Evolutionary conservation across 2,888 invertebrate species (phyloP), one percentile per base, ranked within the genome.

Genomic region (Nemotelus pantherinus): DNA sequence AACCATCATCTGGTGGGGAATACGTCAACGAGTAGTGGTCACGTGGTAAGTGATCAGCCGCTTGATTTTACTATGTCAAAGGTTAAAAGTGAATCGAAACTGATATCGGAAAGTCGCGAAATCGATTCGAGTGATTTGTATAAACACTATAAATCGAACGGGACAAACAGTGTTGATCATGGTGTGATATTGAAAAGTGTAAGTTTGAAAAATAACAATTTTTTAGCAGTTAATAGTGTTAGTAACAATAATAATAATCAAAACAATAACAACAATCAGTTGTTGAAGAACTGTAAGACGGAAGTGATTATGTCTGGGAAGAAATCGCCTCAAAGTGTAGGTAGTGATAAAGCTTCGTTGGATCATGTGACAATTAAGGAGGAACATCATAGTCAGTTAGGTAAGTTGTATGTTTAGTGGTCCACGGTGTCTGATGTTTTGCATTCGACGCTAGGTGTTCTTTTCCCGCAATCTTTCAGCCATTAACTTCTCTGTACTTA

Each of bases 21-120:
- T 55, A 68, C 47, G 45, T 64, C 70, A 45, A 5, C 60, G 2
- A 77, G 68, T n/a, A 67, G 41, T 45, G 67, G 65, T n/a, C 65
- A 67, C 39, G 77, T 57, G 10, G 53, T 10, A 5, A 72, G 57
- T 48, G 80, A 81, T 64, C 80, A 82, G 76, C 82, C 82, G 47
- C 79, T 82, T 10, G 82, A 82, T 72, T 82, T 82, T 80, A 82
- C 82, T 48, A 81, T 82, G 81, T 82, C 82, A 43, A 82, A 82
- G 80, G 80, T 80, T 70, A 82, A 81, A 79, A 55, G 80, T 25
- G 63, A 41, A 63, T 3, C 74, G 6, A 74, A 60, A 50, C 39
- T 41, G 41, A 10, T 74, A 39, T 50, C 60, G 9, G 74, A 77
- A 50, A 67, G 71, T 58, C 58, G 47, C 44, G 60, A 7, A 74